Base-by-base conservation (phyloP, 2,888 invertebrate species). In the Nemapogon koenigi region DNA sequence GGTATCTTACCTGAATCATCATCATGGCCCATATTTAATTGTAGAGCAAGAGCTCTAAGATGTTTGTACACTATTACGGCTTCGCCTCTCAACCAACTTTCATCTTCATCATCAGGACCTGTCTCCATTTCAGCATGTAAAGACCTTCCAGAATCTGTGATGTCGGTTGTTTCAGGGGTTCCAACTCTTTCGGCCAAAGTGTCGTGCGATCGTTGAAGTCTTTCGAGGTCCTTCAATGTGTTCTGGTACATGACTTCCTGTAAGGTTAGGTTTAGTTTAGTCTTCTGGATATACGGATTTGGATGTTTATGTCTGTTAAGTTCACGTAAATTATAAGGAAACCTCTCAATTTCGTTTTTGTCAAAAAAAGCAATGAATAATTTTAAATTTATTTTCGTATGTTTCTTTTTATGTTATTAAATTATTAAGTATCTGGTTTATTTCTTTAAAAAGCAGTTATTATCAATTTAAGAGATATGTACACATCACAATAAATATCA, bases 91-190 rank as follows among this genome's bases (percentile, higher is more conserved):
- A 83, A 72, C 83, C 87, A 81, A 57, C 75, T 57, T 32, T 83
- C 80, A n/a, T 81, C 82, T 37, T 67, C 56, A 41, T 68, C 71
- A 31, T 81, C 82, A 2, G 84, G 85, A 42, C 89, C 89, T 36
- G 89, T 84, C 62, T 94, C 94, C 87, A 96, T 91, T 81, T 96
- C 95, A 47, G 91, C 92, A 58, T 92, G 90, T 41, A 96, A 82
- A 15, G 94, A 94, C 44, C 90, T 67, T 45, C 83, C 81, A 4
- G 83, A 70, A 48, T 68, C 67, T 6, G 66, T 55, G 11, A 59
- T 55, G 35, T 75, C 67, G 0, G 62, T 55, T 10, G 81, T 63
- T 11, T 79, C 78, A 17, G 87, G 79, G 7, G 85, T 81, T 26
- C 89, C 89, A 48, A 90, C 72, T 43, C 88, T 81, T 47, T 87